These are phyloP conservation scores for Aricia artaxerxes DNA, from an alignment of 2,888 invertebrate species.

Conservation along the genomic window DNA sequence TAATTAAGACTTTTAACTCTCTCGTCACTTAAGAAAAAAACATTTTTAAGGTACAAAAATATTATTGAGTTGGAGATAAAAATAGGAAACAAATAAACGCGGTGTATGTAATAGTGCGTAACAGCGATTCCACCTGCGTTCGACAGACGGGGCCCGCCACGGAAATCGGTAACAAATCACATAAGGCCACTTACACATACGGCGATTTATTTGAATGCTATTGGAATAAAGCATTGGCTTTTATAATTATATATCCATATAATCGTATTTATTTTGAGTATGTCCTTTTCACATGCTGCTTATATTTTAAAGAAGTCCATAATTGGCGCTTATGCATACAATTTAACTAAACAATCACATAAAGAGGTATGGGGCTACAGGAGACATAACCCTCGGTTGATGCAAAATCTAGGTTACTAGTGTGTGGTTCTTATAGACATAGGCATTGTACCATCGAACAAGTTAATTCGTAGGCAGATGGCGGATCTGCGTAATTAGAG, in stretches of 20 bases:
- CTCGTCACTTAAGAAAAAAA: not conserved
- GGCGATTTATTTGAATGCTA: not conserved
- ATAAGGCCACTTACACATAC: constrained; percentile 41
- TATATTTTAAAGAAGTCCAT: too few relatives aligned
- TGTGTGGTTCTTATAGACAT: too few relatives aligned
- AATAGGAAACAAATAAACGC: constrained; percentile 34
- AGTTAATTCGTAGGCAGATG: too few relatives aligned
- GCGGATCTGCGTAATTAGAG: too few relatives aligned
- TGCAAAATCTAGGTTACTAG: too few relatives aligned
- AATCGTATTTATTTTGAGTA: not conserved
- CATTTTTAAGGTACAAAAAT: not conserved
- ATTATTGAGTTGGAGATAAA: constrained; percentile 24
- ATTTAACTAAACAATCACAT: too few relatives aligned
- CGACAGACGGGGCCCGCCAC: constrained; percentile 41
- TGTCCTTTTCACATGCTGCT: not conserved
- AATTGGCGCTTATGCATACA: too few relatives aligned
- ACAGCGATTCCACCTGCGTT: constrained; percentile 53
- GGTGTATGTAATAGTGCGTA: constrained; percentile 41
- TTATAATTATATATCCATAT: not conserved
- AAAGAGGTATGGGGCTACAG: too few relatives aligned
- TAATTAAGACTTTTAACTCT: too few relatives aligned
- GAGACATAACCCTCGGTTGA: too few relatives aligned
- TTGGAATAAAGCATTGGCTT: not conserved
- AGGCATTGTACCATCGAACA: too few relatives aligned
- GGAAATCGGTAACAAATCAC: constrained; percentile 68